phyloP scores from a whole-genome alignment of 2,113 vertebrate species.

The Camelus bactrianus region DNA sequence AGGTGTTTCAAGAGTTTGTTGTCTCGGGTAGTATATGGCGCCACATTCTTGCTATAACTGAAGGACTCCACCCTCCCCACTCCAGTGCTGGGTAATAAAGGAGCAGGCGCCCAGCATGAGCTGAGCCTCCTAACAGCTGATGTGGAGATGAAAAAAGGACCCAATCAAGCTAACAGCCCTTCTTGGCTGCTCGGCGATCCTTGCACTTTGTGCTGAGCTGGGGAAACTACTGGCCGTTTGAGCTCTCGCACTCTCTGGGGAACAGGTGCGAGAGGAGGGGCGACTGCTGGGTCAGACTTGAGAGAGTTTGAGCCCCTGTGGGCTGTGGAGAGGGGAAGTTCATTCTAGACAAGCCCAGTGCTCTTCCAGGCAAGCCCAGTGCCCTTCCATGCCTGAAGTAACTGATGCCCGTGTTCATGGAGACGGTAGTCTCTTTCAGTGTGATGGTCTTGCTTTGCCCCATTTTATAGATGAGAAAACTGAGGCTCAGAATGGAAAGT shows the following conservation, averaged over 20 bases:
- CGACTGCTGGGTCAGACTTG: rapidly evolving
- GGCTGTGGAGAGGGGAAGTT: no score
- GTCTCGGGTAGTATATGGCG: not conserved
- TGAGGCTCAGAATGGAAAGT: not conserved
- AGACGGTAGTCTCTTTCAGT: rapidly evolving
- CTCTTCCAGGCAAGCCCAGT: not conserved
- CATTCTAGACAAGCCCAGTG: not conserved
- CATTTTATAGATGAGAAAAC: not conserved
- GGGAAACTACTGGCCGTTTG: not conserved
- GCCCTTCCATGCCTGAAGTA: not conserved
- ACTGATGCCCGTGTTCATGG: no score
- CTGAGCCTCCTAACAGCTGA: not conserved
- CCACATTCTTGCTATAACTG: not conserved
- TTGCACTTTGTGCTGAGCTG: not conserved
- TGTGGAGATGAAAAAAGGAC: not conserved
- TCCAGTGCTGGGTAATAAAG: not conserved
- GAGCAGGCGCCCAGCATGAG: not conserved
- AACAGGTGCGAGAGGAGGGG: not conserved
- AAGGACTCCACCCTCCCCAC: rapidly evolving
- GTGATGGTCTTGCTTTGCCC: not conserved
- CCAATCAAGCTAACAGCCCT: not conserved
- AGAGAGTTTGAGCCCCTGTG: not conserved
- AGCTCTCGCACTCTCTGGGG: not conserved
- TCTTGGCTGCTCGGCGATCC: not conserved
- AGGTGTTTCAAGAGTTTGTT: no score